Base-by-base conservation (phyloP, 2,888 invertebrate genomes). In the Hydroisotoma schaefferi region DNA sequence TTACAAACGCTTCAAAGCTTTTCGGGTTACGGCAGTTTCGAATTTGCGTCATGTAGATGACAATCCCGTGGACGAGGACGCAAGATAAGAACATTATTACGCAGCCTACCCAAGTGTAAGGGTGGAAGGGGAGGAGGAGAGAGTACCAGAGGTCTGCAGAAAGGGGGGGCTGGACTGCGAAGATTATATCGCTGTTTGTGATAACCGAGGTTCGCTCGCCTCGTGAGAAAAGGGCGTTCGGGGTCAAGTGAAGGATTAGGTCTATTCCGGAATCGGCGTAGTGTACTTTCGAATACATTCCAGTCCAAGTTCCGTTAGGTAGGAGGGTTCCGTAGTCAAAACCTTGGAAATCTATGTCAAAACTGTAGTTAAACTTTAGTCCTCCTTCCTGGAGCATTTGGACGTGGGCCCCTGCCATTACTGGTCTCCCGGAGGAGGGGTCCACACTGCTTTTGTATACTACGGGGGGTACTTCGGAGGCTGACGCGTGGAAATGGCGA, bases 241-340 rank as follows among this genome's bases (percentile, higher is more conserved):
- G 15, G 15, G 15, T 33, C 15, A 33, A 15, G 15, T 15, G 8
- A 15, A 33, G 8, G 15, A 33, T 33, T 8, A 33, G 33, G 20
- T 57, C 57, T 28, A 49, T 33, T 25, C 46, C 55, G 8, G 47
- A 46, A 25, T 55, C 44, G 18, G 29, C 28, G 28, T 46, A 46
- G 25, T 47, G 33, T n/a, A 46, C 22, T 0, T 40, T 26, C 12
- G 57, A 49, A 2, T 49, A 28, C 40, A 43, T 49, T 12, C 57
- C 57, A 5, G 57, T 51, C 57, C 57, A 57, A 1, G 57, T 49
- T 20, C 51, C 51, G 23, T 57, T 57, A 5, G 3, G 26, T 15
- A 38, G 51, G 2, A 26, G 22, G 0, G 49, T 49, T 27, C 51
- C 57, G 12, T 49, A 49, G 37, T 57, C 49, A 25, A 28, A 43